Evolutionary conservation across 2,888 invertebrate genomes (phyloP).

Genomic region (Eupithecia centaureata): DNA sequence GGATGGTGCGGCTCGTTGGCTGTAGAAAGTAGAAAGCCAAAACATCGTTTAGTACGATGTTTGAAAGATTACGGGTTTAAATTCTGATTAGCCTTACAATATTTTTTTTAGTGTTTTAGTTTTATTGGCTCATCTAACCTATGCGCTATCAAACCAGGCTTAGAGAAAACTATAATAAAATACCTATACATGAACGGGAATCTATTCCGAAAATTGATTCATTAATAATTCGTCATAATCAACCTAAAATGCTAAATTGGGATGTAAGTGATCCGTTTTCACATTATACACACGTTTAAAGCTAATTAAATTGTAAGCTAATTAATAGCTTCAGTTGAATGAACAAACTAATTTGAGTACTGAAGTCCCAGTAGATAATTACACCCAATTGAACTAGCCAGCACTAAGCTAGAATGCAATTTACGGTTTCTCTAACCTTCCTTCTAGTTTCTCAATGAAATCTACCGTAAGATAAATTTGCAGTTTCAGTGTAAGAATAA

Average conservation of each 20-base stretch:
- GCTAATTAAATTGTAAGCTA: neutral
- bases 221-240: neutral
- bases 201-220: neutral
- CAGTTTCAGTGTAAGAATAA: conserved; percentile 17
- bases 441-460: conserved; percentile 7
- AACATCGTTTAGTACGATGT: neutral
- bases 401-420: neutral
- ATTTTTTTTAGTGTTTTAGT: neutral
- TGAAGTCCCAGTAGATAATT: conserved; percentile 20
- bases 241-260: neutral
- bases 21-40: neutral
- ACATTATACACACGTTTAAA: too few relatives aligned
- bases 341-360: conserved; percentile 9
- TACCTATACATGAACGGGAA: neutral
- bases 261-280: neutral
- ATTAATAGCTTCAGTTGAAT: conserved; percentile 7
- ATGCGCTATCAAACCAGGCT: too few relatives aligned
- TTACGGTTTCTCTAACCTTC: neutral
- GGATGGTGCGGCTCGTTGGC: neutral
- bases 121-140: neutral
- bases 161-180: too few relatives aligned
- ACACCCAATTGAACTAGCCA: conserved; percentile 7
- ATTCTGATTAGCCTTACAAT: neutral
- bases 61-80: neutral
- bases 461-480: neutral